A percentile compares a stretch with the other conserved stretches of the same genome.
Conservation (phyloP, 2,888 invertebrate genomes). For the Trichogramma dendrolimi region DNA sequence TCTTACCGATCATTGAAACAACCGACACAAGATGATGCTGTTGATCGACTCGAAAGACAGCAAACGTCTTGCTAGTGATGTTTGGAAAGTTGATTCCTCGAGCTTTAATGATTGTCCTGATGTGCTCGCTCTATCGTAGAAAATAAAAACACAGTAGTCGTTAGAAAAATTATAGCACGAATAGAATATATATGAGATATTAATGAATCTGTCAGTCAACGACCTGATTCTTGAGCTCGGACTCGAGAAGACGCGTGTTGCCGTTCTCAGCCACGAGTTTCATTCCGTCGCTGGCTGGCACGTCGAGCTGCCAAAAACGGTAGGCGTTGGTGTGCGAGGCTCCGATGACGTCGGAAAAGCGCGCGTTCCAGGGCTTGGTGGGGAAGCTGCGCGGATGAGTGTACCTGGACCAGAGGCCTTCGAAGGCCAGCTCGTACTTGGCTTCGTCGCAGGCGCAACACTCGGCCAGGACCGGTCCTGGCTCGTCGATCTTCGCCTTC, state of each 20-base stretch:
- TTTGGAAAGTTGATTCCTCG: conserved; percentile 85
- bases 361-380: conserved; percentile 81
- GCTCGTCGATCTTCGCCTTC: conserved; percentile 58
- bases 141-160: not conserved
- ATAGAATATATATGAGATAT: not conserved
- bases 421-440: conserved; percentile 83
- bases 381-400: conserved; percentile 79
- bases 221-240: conserved; percentile 81
- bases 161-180: not conserved
- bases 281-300: conserved; percentile 83
- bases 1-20: conserved; percentile 77
- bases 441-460: conserved; percentile 97
- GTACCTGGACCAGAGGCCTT: conserved; percentile 92
- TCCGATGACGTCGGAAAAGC: conserved; percentile 95
- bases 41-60: conserved; percentile 78
- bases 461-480: conserved; percentile 53
- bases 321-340: conserved; percentile 87
- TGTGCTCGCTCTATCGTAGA: conserved; percentile 55
- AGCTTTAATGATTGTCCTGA: conserved; percentile 84
- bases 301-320: conserved; percentile 88
- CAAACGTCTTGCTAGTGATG: conserved; percentile 78
- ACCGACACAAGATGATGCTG: conserved; percentile 82
- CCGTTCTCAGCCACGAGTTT: conserved; percentile 87
- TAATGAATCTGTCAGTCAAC: conserved; percentile 10
- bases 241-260: conserved; percentile 80